Conservation (phyloP, 2,113 vertebrate species). For the Enhydra lutris region DNA sequence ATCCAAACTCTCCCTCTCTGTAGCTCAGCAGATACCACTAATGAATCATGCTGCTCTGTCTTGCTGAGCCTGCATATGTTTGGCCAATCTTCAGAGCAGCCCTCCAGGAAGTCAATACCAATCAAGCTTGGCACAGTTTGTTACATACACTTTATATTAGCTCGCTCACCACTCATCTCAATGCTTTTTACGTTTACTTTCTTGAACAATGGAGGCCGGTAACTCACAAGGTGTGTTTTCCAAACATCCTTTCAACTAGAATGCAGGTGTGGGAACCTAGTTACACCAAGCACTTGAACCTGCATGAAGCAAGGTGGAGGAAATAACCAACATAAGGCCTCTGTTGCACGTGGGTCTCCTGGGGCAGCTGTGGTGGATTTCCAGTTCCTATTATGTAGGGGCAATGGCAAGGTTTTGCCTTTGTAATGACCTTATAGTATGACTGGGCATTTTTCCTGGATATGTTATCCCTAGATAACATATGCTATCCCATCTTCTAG, state of each 20-base stretch:
- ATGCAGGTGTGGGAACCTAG: neutral
- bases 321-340: neutral
- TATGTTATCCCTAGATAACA: neutral
- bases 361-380: neutral
- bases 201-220: neutral
- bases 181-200: neutral
- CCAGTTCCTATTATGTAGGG: neutral
- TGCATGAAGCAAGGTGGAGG: neutral
- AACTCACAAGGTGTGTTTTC: neutral
- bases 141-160: neutral
- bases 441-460: neutral
- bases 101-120: constrained; percentile 45
- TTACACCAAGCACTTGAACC: neutral
- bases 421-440: neutral
- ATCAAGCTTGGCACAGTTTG: constrained; percentile 14
- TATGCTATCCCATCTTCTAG: neutral
- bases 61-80: constrained; percentile 38
- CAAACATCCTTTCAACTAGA: neutral
- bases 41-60: constrained; percentile 52
- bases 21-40: neutral
- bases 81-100: neutral
- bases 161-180: constrained; percentile 16
- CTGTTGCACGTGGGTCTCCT: neutral
- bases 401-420: neutral
- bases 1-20: neutral